Conservation (phyloP, 2,888 invertebrate genomes). For the Clistopyga incitator region DNA sequence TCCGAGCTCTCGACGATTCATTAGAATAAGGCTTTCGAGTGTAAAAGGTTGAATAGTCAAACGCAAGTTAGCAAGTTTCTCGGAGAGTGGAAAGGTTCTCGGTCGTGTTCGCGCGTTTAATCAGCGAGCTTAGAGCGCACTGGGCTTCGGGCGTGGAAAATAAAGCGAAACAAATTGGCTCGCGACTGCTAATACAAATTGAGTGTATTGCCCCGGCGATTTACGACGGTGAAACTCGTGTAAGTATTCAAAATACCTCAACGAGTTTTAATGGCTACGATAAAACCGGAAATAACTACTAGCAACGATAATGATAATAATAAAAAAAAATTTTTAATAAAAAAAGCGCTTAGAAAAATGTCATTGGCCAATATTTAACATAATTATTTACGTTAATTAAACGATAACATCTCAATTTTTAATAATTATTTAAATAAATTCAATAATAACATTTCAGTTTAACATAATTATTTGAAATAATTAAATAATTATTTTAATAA, state of each 20-base stretch:
- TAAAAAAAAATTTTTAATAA: not conserved
- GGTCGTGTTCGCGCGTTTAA: not conserved
- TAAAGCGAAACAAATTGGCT: constrained; percentile 20
- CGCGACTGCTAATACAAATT: constrained; percentile 30
- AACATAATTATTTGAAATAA: no score
- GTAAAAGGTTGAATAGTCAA: constrained; percentile 23
- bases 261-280: constrained; percentile 18
- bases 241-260: constrained; percentile 11
- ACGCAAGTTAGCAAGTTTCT: constrained; percentile 21
- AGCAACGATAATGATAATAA: constrained; percentile 4
- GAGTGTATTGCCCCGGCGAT: constrained; percentile 20
- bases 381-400: no score
- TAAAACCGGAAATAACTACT: not conserved
- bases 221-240: constrained; percentile 30
- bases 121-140: constrained; percentile 10
- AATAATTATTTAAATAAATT: no score
- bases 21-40: constrained; percentile 9
- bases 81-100: constrained; percentile 3
- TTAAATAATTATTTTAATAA: no score
- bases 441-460: no score
- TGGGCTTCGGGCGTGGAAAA: constrained; percentile 18
- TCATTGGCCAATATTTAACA: no score
- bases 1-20: constrained; percentile 8
- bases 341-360: no score
- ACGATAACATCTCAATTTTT: no score